phyloP scores from a whole-genome alignment of 1,140 invertebrate genomes.

The Drosophila sturtevanti region DNA sequence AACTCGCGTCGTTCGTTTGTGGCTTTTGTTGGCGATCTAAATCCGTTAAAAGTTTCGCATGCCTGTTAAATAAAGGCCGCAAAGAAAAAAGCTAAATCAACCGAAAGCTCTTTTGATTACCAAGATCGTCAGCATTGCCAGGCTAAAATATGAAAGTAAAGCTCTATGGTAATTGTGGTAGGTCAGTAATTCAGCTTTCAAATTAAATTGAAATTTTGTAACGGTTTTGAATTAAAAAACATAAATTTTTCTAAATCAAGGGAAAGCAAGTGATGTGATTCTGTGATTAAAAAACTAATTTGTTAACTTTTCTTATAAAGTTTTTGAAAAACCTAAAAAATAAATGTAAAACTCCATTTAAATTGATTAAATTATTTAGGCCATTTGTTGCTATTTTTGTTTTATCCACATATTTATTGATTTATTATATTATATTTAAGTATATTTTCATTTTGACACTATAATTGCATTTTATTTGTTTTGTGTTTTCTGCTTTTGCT shows the following conservation, averaged over 20 bases:
- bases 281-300: no score
- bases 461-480: slow-evolving; percentile 61
- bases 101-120: slow-evolving; percentile 37
- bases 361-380: not conserved
- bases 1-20: slow-evolving; percentile 47
- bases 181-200: not conserved
- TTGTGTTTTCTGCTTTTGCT: slow-evolving; percentile 39
- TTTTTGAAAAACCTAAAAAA: no score
- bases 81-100: slow-evolving; percentile 34
- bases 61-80: slow-evolving; percentile 58
- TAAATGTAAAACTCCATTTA: no score
- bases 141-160: slow-evolving; percentile 15
- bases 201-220: not conserved
- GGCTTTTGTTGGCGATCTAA: slow-evolving; percentile 64
- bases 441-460: slow-evolving; percentile 70
- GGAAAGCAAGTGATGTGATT: no score
- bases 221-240: no score
- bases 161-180: slow-evolving; percentile 2
- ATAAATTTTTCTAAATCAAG: no score
- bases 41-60: slow-evolving; percentile 65
- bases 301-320: no score
- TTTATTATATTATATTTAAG: slow-evolving; percentile 46
- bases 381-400: not conserved
- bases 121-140: slow-evolving; percentile 41
- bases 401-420: slow-evolving; percentile 37